These are phyloP conservation scores for Lepus oiostolus DNA, from an alignment of 2,797 vertebrate species.

Conservation along the genomic window DNA sequence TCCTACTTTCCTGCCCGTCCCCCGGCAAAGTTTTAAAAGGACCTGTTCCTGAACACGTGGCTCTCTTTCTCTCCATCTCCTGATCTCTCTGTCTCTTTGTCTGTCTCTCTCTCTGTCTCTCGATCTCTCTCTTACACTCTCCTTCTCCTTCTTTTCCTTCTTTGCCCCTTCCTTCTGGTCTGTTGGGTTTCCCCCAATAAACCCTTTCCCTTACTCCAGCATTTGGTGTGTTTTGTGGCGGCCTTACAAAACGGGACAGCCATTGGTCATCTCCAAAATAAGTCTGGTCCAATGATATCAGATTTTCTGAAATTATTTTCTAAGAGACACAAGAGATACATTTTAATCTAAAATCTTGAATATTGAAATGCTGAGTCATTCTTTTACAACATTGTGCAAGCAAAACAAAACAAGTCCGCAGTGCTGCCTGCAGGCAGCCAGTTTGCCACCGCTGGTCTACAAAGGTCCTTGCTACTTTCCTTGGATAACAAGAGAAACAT, in stretches of 20 bases:
- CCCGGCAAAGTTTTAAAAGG: too few relatives aligned
- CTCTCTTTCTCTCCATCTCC: too few relatives aligned
- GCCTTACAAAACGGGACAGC: neutral
- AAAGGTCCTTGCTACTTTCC: neutral
- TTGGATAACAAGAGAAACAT: neutral
- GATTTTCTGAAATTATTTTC: constrained; percentile 12
- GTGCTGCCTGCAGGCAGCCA: neutral
- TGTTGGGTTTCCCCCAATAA: too few relatives aligned
- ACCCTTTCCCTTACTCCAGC: too few relatives aligned
- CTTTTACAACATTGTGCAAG: neutral
- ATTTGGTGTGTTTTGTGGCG: too few relatives aligned
- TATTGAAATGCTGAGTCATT: neutral
- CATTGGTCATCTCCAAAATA: neutral
- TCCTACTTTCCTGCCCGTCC: too few relatives aligned
- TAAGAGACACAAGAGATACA: neutral
- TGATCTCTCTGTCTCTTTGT: too few relatives aligned
- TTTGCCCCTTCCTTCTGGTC: too few relatives aligned
- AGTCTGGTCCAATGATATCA: neutral
- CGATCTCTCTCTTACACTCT: too few relatives aligned
- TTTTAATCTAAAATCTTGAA: neutral
- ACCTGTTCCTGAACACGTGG: too few relatives aligned
- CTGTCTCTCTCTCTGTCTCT: too few relatives aligned
- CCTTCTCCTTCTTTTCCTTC: too few relatives aligned
- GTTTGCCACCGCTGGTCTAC: neutral
- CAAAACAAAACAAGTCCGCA: neutral